Conservation (phyloP, 2,113 vertebrate genomes). For the Rhinogobius similis region DNA sequence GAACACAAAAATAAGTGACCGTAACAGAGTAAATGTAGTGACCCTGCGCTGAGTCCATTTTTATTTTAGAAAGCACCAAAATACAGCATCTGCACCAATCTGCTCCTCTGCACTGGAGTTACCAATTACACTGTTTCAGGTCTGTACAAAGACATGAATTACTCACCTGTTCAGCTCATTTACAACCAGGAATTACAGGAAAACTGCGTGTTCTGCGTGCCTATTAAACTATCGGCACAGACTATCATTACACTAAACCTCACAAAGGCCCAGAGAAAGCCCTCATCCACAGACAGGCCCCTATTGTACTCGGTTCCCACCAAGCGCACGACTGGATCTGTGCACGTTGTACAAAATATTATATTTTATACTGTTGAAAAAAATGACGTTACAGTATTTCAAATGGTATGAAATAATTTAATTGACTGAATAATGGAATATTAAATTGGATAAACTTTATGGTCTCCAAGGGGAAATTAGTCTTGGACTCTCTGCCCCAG, state of each 20-base stretch:
- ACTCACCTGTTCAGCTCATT: constrained; percentile 29
- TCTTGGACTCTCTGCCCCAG: too few relatives aligned
- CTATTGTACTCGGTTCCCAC: constrained; percentile 21
- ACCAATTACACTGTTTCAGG: constrained; percentile 20
- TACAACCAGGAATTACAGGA: constrained; percentile 43
- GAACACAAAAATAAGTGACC: not conserved
- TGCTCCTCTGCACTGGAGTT: constrained; percentile 11
- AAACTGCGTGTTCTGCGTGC: constrained; percentile 22
- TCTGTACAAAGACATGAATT: constrained; percentile 40
- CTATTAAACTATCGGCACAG: constrained; percentile 29
- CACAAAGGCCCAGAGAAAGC: constrained; percentile 30
- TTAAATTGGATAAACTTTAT: not conserved
- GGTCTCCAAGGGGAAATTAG: too few relatives aligned
- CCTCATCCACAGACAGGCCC: constrained; percentile 7
- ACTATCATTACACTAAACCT: constrained; percentile 42
- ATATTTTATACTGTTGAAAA: too few relatives aligned
- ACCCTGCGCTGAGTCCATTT: not conserved
- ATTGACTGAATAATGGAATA: not conserved
- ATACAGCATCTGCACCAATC: constrained; percentile 8
- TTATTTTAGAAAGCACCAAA: constrained; percentile 6
- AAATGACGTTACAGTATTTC: not conserved
- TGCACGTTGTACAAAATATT: too few relatives aligned
- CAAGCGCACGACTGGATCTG: not conserved
- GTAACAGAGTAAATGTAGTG: not conserved
- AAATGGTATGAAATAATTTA: not conserved